Evolutionary conservation across 2,888 invertebrate genomes (phyloP), one percentile per base, ranked within the genome.

Genomic region (Tetrapedia diversipes): DNA sequence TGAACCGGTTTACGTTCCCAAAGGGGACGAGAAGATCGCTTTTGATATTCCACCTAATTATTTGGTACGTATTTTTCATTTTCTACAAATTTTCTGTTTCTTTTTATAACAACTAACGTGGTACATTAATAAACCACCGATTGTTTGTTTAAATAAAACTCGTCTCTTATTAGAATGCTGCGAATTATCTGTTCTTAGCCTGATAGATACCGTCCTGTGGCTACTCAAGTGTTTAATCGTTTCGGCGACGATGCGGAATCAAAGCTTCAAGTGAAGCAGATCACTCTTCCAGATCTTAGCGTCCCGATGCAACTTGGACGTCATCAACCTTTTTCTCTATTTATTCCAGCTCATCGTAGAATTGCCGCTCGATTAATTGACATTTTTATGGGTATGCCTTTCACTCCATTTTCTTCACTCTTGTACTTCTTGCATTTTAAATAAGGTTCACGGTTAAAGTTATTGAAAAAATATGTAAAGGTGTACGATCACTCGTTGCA

Each of bases 1-100:
- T 77, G 96, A 96, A 91, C 96, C 96, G 0, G 94, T 95, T 72
- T 96, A 96, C 92, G 94, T 96, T 92, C 94, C 95, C 80, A 97
- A 96, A 91, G 96, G 96, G 2, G 94, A 94, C 0, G 92, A 93
- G 0, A 93, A 93, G 57, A 90, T 94, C 0, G 93, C 94, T 37
- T 95, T 95, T 86, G 93, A 95, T 82, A 90, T 95, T 6, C 95
- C 96, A 0, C 91, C 94, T 8, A 93, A 93, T 71, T 95, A 94
- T 86, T 93, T 95, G 93, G 95, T 95, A 92, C 94, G 94, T 92
- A 1, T 11, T 47, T 16, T 0, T 14, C 4, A 7, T 49, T 29
- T 43, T 2, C 4, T 10, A 6, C 22, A 3, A 32, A 0, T 0
- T 32, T 32, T 32, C 8, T 32, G 32, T 32, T 32, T 32, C n/a